Percentiles rank a stretch among this genome's conserved stretches.
Conservation (phyloP, 64 coral and sea anemone species). For the Hydrozoanthus tunicans region DNA sequence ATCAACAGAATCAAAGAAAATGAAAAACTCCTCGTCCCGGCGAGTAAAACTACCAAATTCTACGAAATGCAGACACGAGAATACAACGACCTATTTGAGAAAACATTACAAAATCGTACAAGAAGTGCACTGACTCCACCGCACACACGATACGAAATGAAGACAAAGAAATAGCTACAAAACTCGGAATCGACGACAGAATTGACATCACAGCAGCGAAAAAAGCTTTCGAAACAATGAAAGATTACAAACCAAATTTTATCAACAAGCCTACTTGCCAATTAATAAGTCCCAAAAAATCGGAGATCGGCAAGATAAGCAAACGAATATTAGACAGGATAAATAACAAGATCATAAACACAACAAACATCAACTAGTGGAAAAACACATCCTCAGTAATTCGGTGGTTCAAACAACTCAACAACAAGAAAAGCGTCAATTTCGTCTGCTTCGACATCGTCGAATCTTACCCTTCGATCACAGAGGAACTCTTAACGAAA, state of each 20-base stretch:
- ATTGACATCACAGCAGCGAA: no score
- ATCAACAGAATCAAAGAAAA: background rate
- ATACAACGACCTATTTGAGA: background rate
- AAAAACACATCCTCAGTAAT: background rate
- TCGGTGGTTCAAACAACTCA: background rate
- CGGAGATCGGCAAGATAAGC: background rate
- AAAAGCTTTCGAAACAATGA: background rate
- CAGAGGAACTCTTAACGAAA: background rate
- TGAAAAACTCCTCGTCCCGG: background rate
- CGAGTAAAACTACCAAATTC: background rate
- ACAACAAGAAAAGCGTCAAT: background rate
- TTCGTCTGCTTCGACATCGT: background rate
- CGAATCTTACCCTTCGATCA: background rate
- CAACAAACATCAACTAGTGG: background rate
- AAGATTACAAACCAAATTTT: background rate
- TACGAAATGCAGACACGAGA: background rate
- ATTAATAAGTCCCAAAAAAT: background rate
- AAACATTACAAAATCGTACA: conserved; percentile 16
- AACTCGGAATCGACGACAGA: background rate
- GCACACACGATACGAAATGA: background rate
- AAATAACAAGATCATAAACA: background rate
- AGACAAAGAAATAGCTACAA: background rate
- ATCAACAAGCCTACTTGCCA: background rate
- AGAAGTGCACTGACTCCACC: background rate
- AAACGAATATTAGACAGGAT: background rate